Conservation (phyloP, 2,797 vertebrate species). For the Arnoldichthys spilopterus region DNA sequence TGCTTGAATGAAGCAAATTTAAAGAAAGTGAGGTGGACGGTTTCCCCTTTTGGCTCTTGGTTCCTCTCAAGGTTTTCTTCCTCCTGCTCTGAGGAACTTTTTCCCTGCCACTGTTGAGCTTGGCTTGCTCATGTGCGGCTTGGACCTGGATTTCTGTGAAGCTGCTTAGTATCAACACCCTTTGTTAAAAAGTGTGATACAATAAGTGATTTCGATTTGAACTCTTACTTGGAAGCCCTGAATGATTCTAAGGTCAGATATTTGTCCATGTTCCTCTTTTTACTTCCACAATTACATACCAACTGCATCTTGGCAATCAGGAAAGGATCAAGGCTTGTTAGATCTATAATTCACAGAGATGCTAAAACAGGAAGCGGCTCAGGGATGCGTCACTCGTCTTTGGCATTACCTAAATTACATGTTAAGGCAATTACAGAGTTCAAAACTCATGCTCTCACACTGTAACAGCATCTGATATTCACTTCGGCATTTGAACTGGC, state of each 20-base stretch:
- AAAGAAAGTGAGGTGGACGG: too few species aligned
- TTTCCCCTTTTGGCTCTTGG: background rate
- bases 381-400: background rate
- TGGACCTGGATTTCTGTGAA: too few species aligned
- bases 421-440: background rate
- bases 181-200: background rate
- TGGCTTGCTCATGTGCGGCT: too few species aligned
- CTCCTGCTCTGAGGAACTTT: background rate
- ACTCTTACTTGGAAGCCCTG: background rate
- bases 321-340: background rate
- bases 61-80: background rate
- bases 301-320: background rate
- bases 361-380: background rate
- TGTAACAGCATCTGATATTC: slow-evolving; percentile 2
- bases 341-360: background rate
- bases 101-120: background rate
- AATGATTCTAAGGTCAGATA: background rate
- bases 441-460: background rate
- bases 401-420: background rate
- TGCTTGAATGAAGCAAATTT: too few species aligned
- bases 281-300: background rate
- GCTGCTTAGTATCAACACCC: too few species aligned
- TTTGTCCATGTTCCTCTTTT: background rate
- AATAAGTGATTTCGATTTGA: background rate
- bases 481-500: slow-evolving; percentile 5